Evolutionary conservation across 2,113 vertebrate genomes (phyloP), one percentile per base, ranked within the genome.

Genomic region (Dinomys branickii): DNA sequence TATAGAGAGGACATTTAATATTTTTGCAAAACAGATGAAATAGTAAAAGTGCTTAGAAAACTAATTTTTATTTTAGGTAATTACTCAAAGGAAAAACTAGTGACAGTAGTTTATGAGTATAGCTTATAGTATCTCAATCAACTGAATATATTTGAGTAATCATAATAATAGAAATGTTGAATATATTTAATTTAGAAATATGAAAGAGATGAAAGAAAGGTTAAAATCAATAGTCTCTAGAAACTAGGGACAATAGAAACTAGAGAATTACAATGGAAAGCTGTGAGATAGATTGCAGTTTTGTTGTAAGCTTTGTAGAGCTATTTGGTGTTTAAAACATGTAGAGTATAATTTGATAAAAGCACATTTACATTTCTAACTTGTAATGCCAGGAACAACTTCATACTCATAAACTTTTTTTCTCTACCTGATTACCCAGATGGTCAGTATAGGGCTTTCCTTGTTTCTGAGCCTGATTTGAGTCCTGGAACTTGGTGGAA

Each of bases 1-100:
- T 93, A 56, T 80, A 56, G 78, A 56, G 52, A 56, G 14, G 24
- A 95, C 87, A 85, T 95, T 83, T 84, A 6, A 41, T 17, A 71
- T 5, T 73, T 86, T 56, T 80, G 50, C 1, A 80, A 67, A 44
- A 83, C 56, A 17, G n/a, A 75, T 77, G 16, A 63, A 92, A 88
- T 63, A 63, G 9, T 91, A 16, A 19, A 63, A 82, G 11, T 75
- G 75, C 80, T 89, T 97, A 92, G 92, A 97, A 97, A 95, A 89
- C 12, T 52, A 82, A 77, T 94, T 94, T 94, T 22, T 77, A 90
- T 71, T 58, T 71, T 80, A 84, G 5, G 3, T 95, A 41, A 71
- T 96, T 63, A 81, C 54, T 81, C n/a, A 63, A 83, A 59, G 20
- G n/a, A 87, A 94, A 86, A 59, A 82, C 65, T 58, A 88, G 4